Percentiles rank a stretch among this genome's conserved stretches.
Evolutionary conservation across 2,113 vertebrate genomes (phyloP).

Genomic region (Equus quagga): DNA sequence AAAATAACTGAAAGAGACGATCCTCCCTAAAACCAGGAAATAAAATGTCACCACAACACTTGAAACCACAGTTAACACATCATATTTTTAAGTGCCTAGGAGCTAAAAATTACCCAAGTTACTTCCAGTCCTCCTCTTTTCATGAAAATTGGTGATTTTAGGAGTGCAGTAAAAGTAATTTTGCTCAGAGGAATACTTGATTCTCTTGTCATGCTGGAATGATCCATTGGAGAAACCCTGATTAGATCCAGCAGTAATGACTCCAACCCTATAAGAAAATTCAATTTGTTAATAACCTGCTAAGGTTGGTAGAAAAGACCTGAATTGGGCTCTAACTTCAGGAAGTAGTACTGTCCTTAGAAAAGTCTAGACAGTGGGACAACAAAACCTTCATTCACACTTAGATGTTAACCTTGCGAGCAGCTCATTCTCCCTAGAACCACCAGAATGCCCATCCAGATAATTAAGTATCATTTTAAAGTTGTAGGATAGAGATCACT

Average conservation of each 20-base stretch:
- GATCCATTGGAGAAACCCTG: neutral
- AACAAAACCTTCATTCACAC: neutral
- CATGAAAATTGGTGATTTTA: conserved; percentile 33
- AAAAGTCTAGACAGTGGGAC: neutral
- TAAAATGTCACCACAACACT: neutral
- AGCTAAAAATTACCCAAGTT: conserved; percentile 12
- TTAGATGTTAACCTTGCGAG: neutral
- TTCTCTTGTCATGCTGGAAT: neutral
- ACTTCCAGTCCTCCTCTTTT: neutral
- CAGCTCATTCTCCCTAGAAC: neutral
- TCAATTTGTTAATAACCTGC: neutral
- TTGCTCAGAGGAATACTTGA: neutral
- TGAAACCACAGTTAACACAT: neutral
- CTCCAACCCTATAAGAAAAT: neutral
- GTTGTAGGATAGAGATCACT: neutral
- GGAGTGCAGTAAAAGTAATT: conserved; percentile 7
- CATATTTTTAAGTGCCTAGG: neutral
- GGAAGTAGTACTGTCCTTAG: neutral
- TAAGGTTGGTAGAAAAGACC: neutral
- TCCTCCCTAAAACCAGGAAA: conserved; percentile 11
- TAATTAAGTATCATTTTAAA: neutral
- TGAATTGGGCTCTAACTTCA: neutral
- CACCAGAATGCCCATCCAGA: neutral
- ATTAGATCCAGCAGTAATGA: neutral
- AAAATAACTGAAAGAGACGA: neutral